Conservation (phyloP, 2,797 vertebrate species). For the Lophotriccus pileatus region DNA sequence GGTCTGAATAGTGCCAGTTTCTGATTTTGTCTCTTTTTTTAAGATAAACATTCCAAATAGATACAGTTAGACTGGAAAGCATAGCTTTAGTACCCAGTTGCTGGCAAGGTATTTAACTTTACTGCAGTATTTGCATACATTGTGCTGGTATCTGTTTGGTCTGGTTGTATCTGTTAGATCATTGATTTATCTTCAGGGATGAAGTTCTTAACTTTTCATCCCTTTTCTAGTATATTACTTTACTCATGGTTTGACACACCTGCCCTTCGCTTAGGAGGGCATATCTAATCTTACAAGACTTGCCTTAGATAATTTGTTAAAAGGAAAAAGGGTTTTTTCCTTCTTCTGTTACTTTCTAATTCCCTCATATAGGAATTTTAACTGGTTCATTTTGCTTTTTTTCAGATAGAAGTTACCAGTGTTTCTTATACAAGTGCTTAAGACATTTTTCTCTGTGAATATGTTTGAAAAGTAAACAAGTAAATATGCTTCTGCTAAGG, state of each 20-base stretch:
- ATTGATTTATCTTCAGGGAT: not conserved
- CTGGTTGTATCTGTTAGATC: not conserved
- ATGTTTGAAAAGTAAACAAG: not conserved
- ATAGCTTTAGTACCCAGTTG: not conserved
- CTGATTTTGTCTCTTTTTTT: not conserved
- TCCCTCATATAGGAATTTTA: not conserved
- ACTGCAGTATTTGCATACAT: not conserved
- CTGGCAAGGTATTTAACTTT: not conserved
- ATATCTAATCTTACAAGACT: not conserved
- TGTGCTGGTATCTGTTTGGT: not conserved
- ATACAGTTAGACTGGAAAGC: not conserved
- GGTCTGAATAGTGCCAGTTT: not conserved
- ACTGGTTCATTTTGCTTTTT: not conserved
- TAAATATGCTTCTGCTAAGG: not conserved
- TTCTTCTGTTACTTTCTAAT: not conserved
- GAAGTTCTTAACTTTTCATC: not conserved
- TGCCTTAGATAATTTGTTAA: not conserved
- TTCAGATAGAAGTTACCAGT: not conserved
- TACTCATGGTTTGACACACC: not conserved
- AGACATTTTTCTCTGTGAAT: not conserved
- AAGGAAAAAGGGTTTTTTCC: not conserved
- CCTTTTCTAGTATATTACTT: not conserved
- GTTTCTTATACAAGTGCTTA: not conserved
- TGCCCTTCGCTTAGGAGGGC: not conserved
- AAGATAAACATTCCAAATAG: not conserved